A percentile compares a stretch with the other conserved stretches of the same genome.
These are phyloP conservation scores for Eleutherodactylus coqui DNA, from an alignment of 2,797 vertebrate species.

Conservation along the genomic window DNA sequence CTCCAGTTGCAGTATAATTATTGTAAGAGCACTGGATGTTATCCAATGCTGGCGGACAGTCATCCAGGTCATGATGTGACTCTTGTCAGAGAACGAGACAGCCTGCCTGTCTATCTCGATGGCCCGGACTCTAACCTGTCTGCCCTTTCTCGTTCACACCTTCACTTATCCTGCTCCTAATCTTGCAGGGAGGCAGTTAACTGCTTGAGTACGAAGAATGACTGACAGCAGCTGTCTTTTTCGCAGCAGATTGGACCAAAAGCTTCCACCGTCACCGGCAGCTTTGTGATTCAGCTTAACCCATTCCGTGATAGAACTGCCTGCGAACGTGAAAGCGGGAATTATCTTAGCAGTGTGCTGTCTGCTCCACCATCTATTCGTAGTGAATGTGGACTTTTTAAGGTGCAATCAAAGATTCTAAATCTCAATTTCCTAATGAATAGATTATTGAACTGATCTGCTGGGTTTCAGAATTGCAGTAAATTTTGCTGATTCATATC, in stretches of 20 bases:
- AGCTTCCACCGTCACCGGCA: conserved; percentile 23
- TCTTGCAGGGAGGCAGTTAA: conserved; percentile 48
- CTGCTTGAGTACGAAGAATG: conserved; percentile 45
- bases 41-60: conserved; percentile 46
- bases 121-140: conserved; percentile 59
- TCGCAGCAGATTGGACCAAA: conserved; percentile 40
- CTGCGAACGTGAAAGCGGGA: neutral
- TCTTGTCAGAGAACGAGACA: conserved; percentile 58
- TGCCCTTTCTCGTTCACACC: conserved; percentile 56
- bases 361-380: neutral
- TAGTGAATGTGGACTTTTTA: neutral
- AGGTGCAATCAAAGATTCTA: conserved; percentile 9
- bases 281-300: conserved; percentile 48
- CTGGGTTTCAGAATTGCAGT: neutral
- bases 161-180: conserved; percentile 53
- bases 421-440: neutral
- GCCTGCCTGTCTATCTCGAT: conserved; percentile 55
- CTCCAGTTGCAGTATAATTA: conserved; percentile 59
- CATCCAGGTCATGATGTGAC: conserved; percentile 53
- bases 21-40: conserved; percentile 53
- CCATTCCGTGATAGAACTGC: neutral
- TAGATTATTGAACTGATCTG: conserved; percentile 6
- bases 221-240: conserved; percentile 57
- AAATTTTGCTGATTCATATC: conserved; percentile 11
- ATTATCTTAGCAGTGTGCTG: neutral